Conservation (phyloP, 2,113 vertebrate species). For the Lutjanus erythropterus region DNA sequence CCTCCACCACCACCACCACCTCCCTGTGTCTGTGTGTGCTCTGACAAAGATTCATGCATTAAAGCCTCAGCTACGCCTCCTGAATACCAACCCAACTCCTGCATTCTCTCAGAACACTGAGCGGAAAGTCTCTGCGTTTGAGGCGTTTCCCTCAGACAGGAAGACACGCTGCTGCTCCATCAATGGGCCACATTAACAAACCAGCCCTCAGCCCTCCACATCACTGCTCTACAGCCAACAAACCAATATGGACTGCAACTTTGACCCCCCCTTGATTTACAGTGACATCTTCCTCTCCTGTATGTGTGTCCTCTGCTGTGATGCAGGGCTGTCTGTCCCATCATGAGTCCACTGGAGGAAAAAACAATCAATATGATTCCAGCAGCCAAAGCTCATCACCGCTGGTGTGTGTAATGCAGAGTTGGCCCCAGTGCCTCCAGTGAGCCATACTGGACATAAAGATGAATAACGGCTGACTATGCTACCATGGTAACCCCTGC, state of each 20-base stretch:
- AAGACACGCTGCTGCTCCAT: background rate
- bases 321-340: background rate
- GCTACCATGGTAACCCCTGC: constrained; percentile 66
- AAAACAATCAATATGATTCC: constrained; percentile 18
- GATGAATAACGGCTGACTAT: constrained; percentile 47
- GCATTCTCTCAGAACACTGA: constrained; percentile 23
- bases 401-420: background rate
- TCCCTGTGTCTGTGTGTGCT: constrained; percentile 25
- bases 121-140: constrained; percentile 21
- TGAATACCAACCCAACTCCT: constrained; percentile 43
- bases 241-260: background rate
- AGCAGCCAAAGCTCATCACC: constrained; percentile 9
- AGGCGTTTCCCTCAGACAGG: background rate
- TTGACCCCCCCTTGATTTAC: background rate
- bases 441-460: constrained; percentile 43
- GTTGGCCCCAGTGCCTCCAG: constrained; percentile 17
- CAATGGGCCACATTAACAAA: background rate
- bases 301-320: background rate
- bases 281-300: background rate
- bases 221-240: background rate
- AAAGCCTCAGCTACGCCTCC: constrained; percentile 36
- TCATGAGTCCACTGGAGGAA: background rate
- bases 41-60: constrained; percentile 45
- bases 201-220: background rate
- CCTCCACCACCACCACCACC: background rate